phyloP scores from a whole-genome alignment of 2,888 invertebrate genomes.

The Melitaea athalia region DNA sequence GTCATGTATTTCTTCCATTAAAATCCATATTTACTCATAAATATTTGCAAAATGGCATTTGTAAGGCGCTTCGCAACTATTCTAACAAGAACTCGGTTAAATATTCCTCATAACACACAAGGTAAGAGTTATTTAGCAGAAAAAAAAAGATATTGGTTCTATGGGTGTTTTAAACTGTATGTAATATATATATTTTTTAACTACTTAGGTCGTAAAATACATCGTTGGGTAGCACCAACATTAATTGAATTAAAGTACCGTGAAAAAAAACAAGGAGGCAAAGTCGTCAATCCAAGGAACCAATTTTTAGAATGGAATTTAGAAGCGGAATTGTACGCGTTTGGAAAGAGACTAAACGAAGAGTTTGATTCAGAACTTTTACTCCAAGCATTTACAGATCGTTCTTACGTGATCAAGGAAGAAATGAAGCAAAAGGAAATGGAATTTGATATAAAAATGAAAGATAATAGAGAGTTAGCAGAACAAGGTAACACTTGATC shows the following conservation, averaged over 20 bases:
- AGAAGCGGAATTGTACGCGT: constrained; percentile 93
- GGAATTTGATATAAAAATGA: constrained; percentile 85
- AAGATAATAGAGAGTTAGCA: constrained; percentile 87
- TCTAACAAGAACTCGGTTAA: constrained; percentile 51
- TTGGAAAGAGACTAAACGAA: constrained; percentile 92
- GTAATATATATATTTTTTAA: too few species aligned
- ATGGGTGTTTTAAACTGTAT: constrained; percentile 7
- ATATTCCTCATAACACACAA: constrained; percentile 52
- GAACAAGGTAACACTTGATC: constrained; percentile 76
- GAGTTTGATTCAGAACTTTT: constrained; percentile 87
- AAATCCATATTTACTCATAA: constrained; percentile 2
- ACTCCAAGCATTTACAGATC: constrained; percentile 89
- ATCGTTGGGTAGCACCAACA: constrained; percentile 88
- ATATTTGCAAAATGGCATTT: constrained; percentile 57
- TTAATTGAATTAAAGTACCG: constrained; percentile 83
- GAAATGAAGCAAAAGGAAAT: constrained; percentile 85
- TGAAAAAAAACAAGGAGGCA: constrained; percentile 82
- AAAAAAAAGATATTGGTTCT: not conserved
- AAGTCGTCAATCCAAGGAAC: constrained; percentile 78
- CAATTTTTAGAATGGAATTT: constrained; percentile 93
- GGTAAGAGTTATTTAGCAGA: constrained; percentile 45
- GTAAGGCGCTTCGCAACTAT: constrained; percentile 61
- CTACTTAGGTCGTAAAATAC: constrained; percentile 60
- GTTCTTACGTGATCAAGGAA: constrained; percentile 89
- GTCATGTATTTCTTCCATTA: constrained; percentile 9